Conservation (phyloP, 2,888 invertebrate species). For the Athetis lepigone region DNA sequence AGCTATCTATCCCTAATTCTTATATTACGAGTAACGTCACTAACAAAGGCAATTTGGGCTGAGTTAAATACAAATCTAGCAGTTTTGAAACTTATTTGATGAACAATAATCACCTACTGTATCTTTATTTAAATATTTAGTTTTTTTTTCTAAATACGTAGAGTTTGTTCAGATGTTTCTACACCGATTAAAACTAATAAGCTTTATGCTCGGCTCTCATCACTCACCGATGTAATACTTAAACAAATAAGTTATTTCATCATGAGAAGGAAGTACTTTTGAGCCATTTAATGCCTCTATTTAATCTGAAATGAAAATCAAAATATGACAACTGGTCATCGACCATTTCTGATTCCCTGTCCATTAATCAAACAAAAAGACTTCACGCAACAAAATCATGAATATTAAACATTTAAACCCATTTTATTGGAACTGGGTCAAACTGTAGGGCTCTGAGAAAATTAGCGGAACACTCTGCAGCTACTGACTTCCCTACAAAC, state of each 20-base stretch:
- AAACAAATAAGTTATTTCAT: too few species aligned
- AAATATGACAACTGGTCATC: too few species aligned
- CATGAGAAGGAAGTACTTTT: too few species aligned
- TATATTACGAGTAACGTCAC: constrained; percentile 17
- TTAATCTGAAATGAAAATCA: background rate
- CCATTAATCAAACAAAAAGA: constrained; percentile 16
- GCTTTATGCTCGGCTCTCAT: too few species aligned
- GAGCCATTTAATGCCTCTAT: background rate
- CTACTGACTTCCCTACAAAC: constrained; percentile 16
- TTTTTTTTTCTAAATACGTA: too few species aligned
- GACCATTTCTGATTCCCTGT: background rate
- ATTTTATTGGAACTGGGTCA: constrained; percentile 47
- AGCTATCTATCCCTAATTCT: constrained; percentile 1
- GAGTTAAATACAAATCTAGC: background rate
- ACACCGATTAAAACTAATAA: too few species aligned
- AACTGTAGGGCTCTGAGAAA: constrained; percentile 24
- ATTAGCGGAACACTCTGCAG: constrained; percentile 30
- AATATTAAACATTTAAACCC: constrained; percentile 18
- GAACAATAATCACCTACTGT: background rate
- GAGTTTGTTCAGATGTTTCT: too few species aligned
- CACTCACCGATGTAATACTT: too few species aligned
- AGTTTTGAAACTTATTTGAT: background rate
- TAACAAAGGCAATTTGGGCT: constrained; percentile 22
- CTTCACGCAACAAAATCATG: constrained; percentile 18
- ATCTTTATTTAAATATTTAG: too few species aligned